These are phyloP conservation scores for Hetaerina americana DNA, from an alignment of 1,140 invertebrate genomes.

Conservation along the genomic window DNA sequence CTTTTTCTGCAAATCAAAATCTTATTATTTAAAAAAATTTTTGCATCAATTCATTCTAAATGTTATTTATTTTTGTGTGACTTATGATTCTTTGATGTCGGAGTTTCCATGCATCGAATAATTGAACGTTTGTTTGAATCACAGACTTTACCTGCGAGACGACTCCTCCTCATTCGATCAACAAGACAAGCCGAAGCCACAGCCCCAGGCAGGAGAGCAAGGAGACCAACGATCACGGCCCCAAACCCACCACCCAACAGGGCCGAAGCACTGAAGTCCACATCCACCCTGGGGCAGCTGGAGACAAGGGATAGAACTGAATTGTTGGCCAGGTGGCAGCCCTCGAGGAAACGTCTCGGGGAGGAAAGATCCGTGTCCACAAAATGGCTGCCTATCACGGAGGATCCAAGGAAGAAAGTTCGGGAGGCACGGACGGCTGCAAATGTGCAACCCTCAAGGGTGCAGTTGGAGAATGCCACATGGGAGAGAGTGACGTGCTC, in stretches of 20 bases:
- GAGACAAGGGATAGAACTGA: conserved; percentile 18
- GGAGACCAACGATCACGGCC: conserved; percentile 20
- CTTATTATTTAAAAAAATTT: too few relatives aligned
- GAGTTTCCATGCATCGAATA: too few relatives aligned
- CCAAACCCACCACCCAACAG: background rate
- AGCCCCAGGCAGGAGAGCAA: conserved; percentile 33
- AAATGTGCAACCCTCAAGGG: conserved; percentile 30
- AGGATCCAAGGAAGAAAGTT: conserved; percentile 34
- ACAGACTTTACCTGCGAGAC: conserved; percentile 29
- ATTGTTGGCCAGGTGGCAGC: conserved; percentile 21
- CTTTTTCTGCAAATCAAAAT: too few relatives aligned
- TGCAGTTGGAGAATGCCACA: conserved; percentile 32
- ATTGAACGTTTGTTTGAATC: too few relatives aligned
- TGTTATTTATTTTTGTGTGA: too few relatives aligned
- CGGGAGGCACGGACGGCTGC: conserved; percentile 32
- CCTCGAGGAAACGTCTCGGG: conserved; percentile 21
- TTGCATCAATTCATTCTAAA: too few relatives aligned
- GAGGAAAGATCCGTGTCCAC: conserved; percentile 16
- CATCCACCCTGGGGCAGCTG: conserved; percentile 22
- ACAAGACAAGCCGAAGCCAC: conserved; percentile 32
- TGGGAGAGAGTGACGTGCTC: conserved; percentile 34
- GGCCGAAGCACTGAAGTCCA: conserved; percentile 19
- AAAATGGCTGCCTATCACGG: conserved; percentile 16
- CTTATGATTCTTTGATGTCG: too few relatives aligned
- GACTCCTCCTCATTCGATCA: conserved; percentile 33